Base-by-base conservation (phyloP, 37 sponge, comb jelly and placozoan genomes). In the Cladorhizidae sp. region DNA sequence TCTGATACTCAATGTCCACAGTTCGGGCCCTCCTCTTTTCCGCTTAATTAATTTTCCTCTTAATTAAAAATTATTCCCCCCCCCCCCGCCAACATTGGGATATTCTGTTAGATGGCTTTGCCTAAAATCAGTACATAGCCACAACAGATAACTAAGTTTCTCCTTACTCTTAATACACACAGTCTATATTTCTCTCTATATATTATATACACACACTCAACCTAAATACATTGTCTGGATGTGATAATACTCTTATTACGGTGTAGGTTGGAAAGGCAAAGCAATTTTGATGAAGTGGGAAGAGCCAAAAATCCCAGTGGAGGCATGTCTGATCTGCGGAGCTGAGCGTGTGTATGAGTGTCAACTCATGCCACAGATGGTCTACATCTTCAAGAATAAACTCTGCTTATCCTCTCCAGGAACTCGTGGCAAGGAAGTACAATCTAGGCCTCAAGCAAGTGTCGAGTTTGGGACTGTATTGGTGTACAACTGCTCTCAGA, bases 401-500 rank as follows among this genome's bases (percentile, higher is more conserved):
- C 36, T 74, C 37, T 28, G 9, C 43, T 22, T 29, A n/a, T n/a
- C n/a, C n/a, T n/a, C n/a, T n/a, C n/a, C n/a, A n/a, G n/a, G n/a
- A n/a, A n/a, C n/a, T 43, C 52, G 15, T 58, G 25, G 35, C 35
- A 40, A 68, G 9, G 38, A 40, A 68, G 22, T 6, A 26, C 54
- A 18, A 18, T 15, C 22, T 28, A 61, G 25, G 25, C n/a, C 25
- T 26, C 49, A 12, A 9, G 49, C 11, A 17, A 59, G 42, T 14
- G 72, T 84, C 22, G 94, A 94, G 64, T 94, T 84, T 85, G 92
- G 94, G 15, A 94, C 92, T 54, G 91, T 90, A 0, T 20, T 90
- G 28, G 85, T 94, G 62, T 94, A 84, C 45, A 84, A 75, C 14
- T 94, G 94, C 61, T 76, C 63, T n/a, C 37, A 51, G 35, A 94